phyloP scores from a whole-genome alignment of 2,888 invertebrate species.

The Dysmachus trigonus region DNA sequence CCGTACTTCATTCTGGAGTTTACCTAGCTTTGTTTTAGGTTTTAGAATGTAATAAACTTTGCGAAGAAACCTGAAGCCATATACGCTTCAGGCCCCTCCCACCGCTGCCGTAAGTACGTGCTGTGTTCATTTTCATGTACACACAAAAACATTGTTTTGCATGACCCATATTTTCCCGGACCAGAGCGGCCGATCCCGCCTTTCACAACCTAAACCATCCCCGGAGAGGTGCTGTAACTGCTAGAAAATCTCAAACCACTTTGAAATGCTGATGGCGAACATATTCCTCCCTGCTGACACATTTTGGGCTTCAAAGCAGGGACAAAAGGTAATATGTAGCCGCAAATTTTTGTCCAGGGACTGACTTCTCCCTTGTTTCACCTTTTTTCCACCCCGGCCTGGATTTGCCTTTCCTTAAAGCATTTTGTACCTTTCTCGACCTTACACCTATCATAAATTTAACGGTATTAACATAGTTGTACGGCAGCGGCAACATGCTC shows the following conservation, averaged over 20 bases:
- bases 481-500: not conserved
- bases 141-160: constrained; percentile 33
- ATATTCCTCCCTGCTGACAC: constrained; percentile 40
- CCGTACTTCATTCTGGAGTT: not conserved
- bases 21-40: not conserved
- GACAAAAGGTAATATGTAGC: constrained; percentile 40
- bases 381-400: not conserved
- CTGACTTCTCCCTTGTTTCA: not conserved
- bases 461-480: not conserved
- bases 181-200: not conserved
- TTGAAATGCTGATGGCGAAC: constrained; percentile 36
- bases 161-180: constrained; percentile 38
- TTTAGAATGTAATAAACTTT: constrained; percentile 34
- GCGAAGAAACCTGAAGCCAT: constrained; percentile 18
- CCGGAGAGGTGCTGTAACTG: constrained; percentile 16
- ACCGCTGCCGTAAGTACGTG: not conserved
- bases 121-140: constrained; percentile 21
- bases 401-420: not conserved
- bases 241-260: constrained; percentile 41
- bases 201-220: constrained; percentile 28
- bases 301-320: constrained; percentile 37
- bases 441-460: constrained; percentile 21
- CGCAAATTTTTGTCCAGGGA: constrained; percentile 40
- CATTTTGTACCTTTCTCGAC: constrained; percentile 34
- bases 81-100: not conserved